These are phyloP conservation scores for Drosophila helvetica DNA, from an alignment of 2,888 invertebrate species.

Conservation along the genomic window DNA sequence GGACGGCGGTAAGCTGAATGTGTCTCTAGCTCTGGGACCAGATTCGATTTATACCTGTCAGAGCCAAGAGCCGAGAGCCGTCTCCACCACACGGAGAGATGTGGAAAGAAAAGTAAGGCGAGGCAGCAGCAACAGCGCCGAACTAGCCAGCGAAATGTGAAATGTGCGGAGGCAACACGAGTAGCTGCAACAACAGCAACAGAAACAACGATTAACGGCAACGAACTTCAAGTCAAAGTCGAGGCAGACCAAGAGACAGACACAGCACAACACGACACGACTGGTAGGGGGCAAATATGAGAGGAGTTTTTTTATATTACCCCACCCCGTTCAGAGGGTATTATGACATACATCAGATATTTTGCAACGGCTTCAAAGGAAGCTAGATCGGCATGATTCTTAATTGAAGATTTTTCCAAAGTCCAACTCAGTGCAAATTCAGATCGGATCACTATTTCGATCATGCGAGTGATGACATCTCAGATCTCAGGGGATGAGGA, in stretches of 20 bases:
- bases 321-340: background rate
- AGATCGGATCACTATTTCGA: too few species aligned
- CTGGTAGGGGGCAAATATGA: background rate
- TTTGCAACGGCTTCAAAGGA: too few species aligned
- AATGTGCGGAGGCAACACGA: slow-evolving; percentile 47
- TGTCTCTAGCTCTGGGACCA: slow-evolving; percentile 79
- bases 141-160: slow-evolving; percentile 57
- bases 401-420: too few species aligned
- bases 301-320: background rate
- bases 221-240: slow-evolving; percentile 72
- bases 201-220: slow-evolving; percentile 59
- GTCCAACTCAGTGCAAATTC: too few species aligned
- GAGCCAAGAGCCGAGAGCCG: slow-evolving; percentile 16
- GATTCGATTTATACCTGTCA: slow-evolving; percentile 83
- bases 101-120: background rate
- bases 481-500: too few species aligned
- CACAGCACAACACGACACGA: background rate
- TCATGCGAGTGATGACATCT: too few species aligned
- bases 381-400: too few species aligned
- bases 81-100: background rate
- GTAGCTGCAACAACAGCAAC: slow-evolving; percentile 17
- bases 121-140: background rate
- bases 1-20: slow-evolving; percentile 81
- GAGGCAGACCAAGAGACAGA: slow-evolving; percentile 6
- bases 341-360: background rate